phyloP scores from a whole-genome alignment of 1,140 invertebrate species.

The Penaeus indicus region DNA sequence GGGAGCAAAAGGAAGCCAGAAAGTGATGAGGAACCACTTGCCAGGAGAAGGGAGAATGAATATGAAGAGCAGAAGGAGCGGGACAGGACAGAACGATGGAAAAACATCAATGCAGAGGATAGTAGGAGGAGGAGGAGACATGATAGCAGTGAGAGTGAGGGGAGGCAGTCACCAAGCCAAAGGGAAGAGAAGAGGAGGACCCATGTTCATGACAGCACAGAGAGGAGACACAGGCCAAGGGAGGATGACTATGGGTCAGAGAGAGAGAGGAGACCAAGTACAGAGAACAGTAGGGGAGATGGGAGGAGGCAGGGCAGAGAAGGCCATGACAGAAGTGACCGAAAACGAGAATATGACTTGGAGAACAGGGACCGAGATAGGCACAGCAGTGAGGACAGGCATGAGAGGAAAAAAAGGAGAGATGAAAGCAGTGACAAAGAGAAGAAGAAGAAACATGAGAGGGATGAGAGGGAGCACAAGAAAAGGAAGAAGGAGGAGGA shows the following conservation, averaged over 20 bases:
- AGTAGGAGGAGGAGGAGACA: too few relatives aligned
- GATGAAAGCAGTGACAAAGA: constrained; percentile 19
- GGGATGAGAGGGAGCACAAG: neutral
- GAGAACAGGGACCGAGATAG: constrained; percentile 1
- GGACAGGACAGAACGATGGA: too few relatives aligned
- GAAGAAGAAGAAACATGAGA: constrained; percentile 23
- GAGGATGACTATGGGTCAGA: neutral
- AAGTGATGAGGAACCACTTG: too few relatives aligned
- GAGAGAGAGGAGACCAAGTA: neutral
- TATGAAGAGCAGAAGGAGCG: too few relatives aligned
- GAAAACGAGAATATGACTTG: neutral
- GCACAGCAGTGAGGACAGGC: constrained; percentile 16
- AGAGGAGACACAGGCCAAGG: neutral
- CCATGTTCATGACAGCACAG: neutral
- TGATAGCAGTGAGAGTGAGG: too few relatives aligned
- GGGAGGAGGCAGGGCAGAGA: constrained; percentile 17
- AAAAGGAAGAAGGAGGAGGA: constrained; percentile 24
- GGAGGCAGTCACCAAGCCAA: too few relatives aligned
- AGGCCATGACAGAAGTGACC: neutral
- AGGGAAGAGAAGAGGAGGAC: neutral
- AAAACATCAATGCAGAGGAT: too few relatives aligned
- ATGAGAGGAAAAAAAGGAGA: constrained; percentile 26
- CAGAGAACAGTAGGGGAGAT: neutral
- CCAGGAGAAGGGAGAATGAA: constrained; percentile 29
- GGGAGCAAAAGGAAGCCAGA: neutral